These are phyloP conservation scores for Siniperca undulata DNA, from an alignment of 2,797 vertebrate genomes.

Conservation along the genomic window DNA sequence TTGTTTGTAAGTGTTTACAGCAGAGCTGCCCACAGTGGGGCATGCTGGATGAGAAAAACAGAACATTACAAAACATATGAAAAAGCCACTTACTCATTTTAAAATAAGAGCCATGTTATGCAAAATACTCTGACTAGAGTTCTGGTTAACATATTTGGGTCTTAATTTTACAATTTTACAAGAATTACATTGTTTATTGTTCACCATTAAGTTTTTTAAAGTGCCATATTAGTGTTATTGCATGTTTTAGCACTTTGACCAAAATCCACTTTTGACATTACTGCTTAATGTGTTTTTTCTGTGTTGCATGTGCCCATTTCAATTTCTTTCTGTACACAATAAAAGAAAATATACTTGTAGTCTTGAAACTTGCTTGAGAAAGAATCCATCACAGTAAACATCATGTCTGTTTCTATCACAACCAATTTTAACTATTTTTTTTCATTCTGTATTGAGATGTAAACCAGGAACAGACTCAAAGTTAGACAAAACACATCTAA, in stretches of 20 bases:
- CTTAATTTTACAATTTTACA: neutral
- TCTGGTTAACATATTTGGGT: neutral
- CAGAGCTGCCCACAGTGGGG: constrained; percentile 46
- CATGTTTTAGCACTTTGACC: neutral
- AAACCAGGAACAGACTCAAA: neutral
- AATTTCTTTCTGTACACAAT: neutral
- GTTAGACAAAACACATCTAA: neutral
- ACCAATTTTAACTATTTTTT: neutral
- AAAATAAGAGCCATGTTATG: constrained; percentile 2
- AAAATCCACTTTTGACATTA: neutral
- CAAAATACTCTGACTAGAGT: neutral
- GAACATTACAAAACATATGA: constrained; percentile 34
- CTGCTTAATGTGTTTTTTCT: neutral
- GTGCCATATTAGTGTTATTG: neutral
- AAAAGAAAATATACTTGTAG: neutral
- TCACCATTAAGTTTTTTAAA: neutral
- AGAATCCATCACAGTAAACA: neutral
- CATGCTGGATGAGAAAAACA: constrained; percentile 37
- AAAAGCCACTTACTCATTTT: constrained; percentile 36
- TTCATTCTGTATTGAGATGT: neutral
- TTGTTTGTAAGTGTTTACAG: constrained; percentile 53
- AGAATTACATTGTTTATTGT: neutral
- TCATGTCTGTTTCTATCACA: neutral
- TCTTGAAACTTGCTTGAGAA: neutral
- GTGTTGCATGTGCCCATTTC: too few species aligned